Evolutionary conservation across 2,113 vertebrate species (phyloP).

Genomic region (Passer domesticus): DNA sequence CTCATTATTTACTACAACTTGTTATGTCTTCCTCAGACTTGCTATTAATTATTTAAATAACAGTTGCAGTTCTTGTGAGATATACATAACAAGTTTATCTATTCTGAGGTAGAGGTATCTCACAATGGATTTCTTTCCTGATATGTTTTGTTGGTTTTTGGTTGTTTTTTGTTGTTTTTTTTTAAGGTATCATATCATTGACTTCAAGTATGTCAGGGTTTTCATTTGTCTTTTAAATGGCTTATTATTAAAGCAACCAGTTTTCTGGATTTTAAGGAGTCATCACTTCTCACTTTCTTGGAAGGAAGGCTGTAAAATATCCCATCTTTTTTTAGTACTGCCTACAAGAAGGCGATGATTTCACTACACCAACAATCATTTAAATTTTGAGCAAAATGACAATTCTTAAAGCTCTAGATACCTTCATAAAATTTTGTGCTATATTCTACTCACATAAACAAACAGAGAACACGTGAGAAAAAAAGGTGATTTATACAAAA

Average conservation of each 20-base stretch:
- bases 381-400: neutral
- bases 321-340: neutral
- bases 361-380: neutral
- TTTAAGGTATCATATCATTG: neutral
- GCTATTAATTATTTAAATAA: slow-evolving; percentile 1
- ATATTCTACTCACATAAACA: neutral
- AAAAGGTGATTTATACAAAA: neutral
- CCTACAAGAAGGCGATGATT: neutral
- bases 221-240: neutral
- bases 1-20: neutral
- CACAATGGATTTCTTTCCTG: neutral
- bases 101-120: neutral
- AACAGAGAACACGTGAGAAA: neutral
- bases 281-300: neutral
- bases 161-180: neutral
- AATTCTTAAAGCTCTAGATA: neutral
- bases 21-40: neutral
- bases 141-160: neutral
- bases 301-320: neutral
- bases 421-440: neutral
- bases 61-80: neutral
- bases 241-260: neutral
- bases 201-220: neutral
- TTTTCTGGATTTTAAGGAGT: neutral
- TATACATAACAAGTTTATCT: neutral